phyloP scores from a whole-genome alignment of 1,140 invertebrate genomes.

The Olivierus martensii region DNA sequence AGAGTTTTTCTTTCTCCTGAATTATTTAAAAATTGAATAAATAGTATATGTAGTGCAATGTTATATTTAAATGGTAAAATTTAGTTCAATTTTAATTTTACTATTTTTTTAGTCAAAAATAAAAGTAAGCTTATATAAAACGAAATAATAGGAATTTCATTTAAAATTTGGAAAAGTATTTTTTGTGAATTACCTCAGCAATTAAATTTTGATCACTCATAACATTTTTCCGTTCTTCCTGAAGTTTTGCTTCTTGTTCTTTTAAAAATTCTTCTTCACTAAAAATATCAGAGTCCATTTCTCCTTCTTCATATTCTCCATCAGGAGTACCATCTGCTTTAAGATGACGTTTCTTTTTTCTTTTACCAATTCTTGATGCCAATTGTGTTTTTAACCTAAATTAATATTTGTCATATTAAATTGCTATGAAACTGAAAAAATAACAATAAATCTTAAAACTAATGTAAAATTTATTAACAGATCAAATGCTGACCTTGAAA shows the following conservation, averaged over 20 bases:
- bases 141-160: too few relatives aligned
- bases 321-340: constrained; percentile 21
- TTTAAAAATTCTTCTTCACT: constrained; percentile 32
- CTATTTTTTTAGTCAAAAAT: too few relatives aligned
- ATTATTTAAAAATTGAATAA: constrained; percentile 12
- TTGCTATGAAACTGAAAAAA: neutral
- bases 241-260: constrained; percentile 35
- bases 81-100: too few relatives aligned
- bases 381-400: constrained; percentile 32
- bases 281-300: constrained; percentile 25
- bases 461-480: neutral
- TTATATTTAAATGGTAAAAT: too few relatives aligned
- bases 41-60: too few relatives aligned
- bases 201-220: constrained; percentile 38
- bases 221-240: constrained; percentile 39
- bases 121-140: too few relatives aligned
- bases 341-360: constrained; percentile 26
- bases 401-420: neutral
- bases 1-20: constrained; percentile 43
- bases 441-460: neutral
- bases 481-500: constrained; percentile 36
- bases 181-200: constrained; percentile 28
- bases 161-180: too few relatives aligned
- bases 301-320: constrained; percentile 20
- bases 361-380: constrained; percentile 27